Evolutionary conservation across 2,113 vertebrate species (phyloP), one percentile per base, ranked within the genome.

Genomic region (Apodemus sylvaticus): DNA sequence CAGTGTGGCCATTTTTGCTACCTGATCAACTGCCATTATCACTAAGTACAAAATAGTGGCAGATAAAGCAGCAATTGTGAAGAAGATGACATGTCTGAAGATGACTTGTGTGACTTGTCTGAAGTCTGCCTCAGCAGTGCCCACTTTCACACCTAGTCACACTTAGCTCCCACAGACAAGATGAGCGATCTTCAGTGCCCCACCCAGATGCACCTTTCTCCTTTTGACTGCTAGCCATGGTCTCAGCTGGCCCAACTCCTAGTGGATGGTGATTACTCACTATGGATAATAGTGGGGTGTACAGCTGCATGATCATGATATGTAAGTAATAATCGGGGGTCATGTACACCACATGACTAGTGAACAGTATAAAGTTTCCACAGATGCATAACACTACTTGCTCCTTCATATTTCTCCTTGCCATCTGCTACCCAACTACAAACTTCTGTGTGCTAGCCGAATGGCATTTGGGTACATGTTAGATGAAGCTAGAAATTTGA

Each of bases 401-500:
- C 76, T 94, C 45, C 91, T 71, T 36, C 48, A 62, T 42, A 77
- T 31, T 83, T 83, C 51, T 74, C 77, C 51, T 94, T 24, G 31
- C 93, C 83, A 85, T 89, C 73, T 92, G 90, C 73, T 89, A 71
- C 16, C 9, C 34, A 58, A 66, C n/a, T 66, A n/a, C 24, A 60
- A 94, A 95, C 88, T 87, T 93, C 90, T 45, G 17, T 48, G 76
- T 86, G 53, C 26, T 82, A 83, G 48, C 34, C 66, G 94, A 73
- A 53, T 88, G 77, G 68, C 42, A 16, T 48, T 48, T 71, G 68
- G 90, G 71, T 39, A 71, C 0, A 12, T 42, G 62, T 93, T 68
- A 91, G 64, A 53, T 42, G 68, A 96, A 95, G 34, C 77, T 83
- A 89, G 73, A 96, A 83, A 93, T 91, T n/a, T 66, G 73, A 92